These are phyloP conservation scores for Taeniopygia guttata DNA, from an alignment of 2,797 vertebrate genomes.

Conservation along the genomic window DNA sequence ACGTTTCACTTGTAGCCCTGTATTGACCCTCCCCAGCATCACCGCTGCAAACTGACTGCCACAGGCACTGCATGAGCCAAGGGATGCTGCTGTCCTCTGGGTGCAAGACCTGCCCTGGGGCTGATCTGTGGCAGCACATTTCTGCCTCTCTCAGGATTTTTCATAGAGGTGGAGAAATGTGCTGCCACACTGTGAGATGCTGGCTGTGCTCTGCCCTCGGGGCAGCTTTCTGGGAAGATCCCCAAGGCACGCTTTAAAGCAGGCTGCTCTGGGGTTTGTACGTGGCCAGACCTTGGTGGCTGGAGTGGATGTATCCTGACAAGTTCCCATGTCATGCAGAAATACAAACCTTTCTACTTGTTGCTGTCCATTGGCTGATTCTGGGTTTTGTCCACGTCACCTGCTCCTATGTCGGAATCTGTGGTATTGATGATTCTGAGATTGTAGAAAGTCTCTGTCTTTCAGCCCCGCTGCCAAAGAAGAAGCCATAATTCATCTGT, in stretches of 20 bases:
- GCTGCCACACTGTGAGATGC: not conserved
- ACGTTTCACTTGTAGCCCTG: rapidly evolving
- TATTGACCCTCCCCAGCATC: rapidly evolving
- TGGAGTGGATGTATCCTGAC: rapidly evolving
- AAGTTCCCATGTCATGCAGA: rapidly evolving
- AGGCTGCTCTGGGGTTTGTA: not conserved
- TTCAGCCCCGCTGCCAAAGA: no score
- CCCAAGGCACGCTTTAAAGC: rapidly evolving
- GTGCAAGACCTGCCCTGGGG: no score
- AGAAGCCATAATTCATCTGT: no score
- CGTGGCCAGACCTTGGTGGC: not conserved
- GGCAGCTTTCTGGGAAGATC: not conserved
- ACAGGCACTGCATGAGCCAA: rapidly evolving
- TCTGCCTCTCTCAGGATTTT: no score
- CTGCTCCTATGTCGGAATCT: no score
- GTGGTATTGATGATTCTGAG: no score
- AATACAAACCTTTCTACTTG: not conserved
- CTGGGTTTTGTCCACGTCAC: rapidly evolving
- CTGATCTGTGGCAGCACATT: not conserved
- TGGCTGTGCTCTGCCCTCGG: not conserved
- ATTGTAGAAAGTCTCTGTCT: no score
- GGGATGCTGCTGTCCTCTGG: rapidly evolving
- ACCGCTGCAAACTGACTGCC: not conserved
- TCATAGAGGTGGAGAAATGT: no score
- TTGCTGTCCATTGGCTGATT: not conserved